Evolutionary conservation across 2,797 vertebrate species (phyloP).

Genomic region (Silurus lanzhouensis): DNA sequence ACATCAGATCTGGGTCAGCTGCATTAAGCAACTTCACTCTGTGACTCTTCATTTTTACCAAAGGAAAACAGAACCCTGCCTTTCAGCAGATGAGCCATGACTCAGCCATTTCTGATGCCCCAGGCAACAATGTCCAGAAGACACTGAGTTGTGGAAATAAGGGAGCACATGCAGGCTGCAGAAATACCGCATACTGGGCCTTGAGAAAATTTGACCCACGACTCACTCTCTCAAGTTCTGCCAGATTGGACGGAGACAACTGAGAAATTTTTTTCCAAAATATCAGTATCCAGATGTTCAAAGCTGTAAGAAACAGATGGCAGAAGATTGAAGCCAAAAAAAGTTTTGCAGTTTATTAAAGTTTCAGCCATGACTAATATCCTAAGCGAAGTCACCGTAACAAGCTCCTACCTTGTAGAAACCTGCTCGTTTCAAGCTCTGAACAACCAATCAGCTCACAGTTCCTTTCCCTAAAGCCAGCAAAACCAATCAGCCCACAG

Average conservation of each 20-base stretch:
- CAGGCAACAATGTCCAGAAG: not conserved
- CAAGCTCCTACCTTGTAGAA: too few relatives aligned
- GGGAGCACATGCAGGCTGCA: not conserved
- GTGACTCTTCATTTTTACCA: not conserved
- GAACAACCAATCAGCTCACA: not conserved
- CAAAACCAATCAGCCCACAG: not conserved
- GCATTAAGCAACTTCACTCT: not conserved
- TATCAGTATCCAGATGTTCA: not conserved
- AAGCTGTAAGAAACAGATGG: not conserved
- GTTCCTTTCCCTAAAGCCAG: not conserved
- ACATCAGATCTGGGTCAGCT: not conserved
- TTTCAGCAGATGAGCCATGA: not conserved
- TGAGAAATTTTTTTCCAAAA: not conserved
- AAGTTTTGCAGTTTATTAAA: too few relatives aligned
- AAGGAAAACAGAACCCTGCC: not conserved
- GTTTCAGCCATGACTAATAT: too few relatives aligned
- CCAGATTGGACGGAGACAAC: not conserved
- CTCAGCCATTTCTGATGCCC: not conserved
- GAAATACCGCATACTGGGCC: not conserved
- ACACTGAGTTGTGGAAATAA: not conserved
- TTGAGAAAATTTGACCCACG: not conserved
- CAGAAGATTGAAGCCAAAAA: not conserved
- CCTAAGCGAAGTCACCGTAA: too few relatives aligned
- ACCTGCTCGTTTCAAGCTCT: too few relatives aligned
- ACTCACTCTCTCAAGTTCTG: not conserved